Percentiles rank a stretch among this genome's conserved stretches.
These are phyloP conservation scores for Periphyllus acericola DNA, from an alignment of 2,888 invertebrate species.

Conservation along the genomic window DNA sequence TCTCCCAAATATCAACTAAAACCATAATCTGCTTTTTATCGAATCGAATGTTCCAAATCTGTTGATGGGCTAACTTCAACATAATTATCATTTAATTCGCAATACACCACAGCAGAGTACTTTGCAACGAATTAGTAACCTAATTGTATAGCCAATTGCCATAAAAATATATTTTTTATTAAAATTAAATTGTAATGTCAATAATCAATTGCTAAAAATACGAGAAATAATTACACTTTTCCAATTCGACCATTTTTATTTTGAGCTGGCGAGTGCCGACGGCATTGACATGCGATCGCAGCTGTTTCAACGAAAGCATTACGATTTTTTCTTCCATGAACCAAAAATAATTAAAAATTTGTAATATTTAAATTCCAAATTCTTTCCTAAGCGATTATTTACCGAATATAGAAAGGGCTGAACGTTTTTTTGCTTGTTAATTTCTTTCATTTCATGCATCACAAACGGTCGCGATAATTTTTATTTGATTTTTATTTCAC, in stretches of 20 bases:
- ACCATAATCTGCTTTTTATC: too few relatives aligned
- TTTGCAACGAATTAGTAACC: too few relatives aligned
- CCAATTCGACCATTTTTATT: not conserved
- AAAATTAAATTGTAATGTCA: too few relatives aligned
- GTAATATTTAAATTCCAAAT: not conserved
- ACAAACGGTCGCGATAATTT: not conserved
- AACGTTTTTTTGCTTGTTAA: not conserved
- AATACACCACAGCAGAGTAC: too few relatives aligned
- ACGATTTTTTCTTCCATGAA: not conserved
- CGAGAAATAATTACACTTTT: too few relatives aligned
- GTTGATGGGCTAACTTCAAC: too few relatives aligned
- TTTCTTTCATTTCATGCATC: not conserved
- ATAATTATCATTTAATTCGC: too few relatives aligned
- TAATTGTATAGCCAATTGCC: too few relatives aligned
- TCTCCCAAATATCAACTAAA: too few relatives aligned
- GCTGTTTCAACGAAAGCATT: not conserved
- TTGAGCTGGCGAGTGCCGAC: not conserved
- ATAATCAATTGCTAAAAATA: too few relatives aligned
- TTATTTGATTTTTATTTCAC: not conserved
- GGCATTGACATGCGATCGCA: not conserved
- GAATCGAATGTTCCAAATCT: too few relatives aligned
- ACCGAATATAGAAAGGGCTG: not conserved
- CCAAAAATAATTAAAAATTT: not conserved
- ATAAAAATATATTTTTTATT: too few relatives aligned
- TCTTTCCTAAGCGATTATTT: not conserved